Evolutionary conservation across 2,797 vertebrate genomes (phyloP).

Genomic region (Danio jaintianensis): DNA sequence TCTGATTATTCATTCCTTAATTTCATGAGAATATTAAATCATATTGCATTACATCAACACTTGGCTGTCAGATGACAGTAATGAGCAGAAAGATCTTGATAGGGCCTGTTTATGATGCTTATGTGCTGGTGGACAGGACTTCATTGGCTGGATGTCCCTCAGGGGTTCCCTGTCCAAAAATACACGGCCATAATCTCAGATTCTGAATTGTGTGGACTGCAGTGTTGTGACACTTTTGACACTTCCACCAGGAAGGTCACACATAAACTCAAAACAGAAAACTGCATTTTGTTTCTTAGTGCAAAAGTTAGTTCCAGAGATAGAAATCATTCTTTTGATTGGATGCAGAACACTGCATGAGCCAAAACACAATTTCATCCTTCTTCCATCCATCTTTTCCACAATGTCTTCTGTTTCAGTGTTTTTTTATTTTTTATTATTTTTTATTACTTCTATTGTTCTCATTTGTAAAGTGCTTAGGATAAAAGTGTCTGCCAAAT

Average conservation of each 20-base stretch:
- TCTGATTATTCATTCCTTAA: constrained; percentile 65
- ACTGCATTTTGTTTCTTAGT: neutral
- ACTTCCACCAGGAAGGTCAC: constrained; percentile 64
- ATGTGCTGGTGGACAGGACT: constrained; percentile 60
- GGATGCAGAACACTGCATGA: neutral
- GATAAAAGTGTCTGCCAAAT: too few species aligned
- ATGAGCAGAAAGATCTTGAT: constrained; percentile 57
- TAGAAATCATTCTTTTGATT: neutral
- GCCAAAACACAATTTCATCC: neutral
- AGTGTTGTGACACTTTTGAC: constrained; percentile 61
- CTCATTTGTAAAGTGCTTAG: too few species aligned
- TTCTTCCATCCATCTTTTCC: neutral
- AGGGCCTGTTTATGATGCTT: constrained; percentile 66
- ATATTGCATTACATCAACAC: constrained; percentile 72
- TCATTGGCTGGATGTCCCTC: constrained; percentile 64
- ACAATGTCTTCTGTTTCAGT: too few species aligned
- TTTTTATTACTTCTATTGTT: too few species aligned
- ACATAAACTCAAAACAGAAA: constrained; percentile 29
- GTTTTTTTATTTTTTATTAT: too few species aligned
- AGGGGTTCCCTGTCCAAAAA: constrained; percentile 61
- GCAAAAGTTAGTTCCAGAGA: neutral
- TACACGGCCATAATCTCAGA: constrained; percentile 60
- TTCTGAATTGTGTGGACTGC: constrained; percentile 41
- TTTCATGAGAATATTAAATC: constrained; percentile 68
- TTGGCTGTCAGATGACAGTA: constrained; percentile 60